Base-by-base conservation (phyloP, 53 echinoderm and acorn worm genomes). In the Patiria pectinifera region DNA sequence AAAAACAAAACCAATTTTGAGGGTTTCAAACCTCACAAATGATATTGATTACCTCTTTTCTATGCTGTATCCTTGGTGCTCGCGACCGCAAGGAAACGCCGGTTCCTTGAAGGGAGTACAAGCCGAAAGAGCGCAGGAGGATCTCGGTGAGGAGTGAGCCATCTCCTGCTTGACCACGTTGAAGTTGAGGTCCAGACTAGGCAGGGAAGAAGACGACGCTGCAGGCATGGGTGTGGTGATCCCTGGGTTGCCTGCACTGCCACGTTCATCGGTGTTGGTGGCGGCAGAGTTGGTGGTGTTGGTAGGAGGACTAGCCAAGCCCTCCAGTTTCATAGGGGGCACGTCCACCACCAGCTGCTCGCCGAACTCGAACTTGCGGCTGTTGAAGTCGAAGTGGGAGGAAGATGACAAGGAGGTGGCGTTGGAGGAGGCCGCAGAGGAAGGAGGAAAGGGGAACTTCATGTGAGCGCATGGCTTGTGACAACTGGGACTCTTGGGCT, bases 381-480 rank as follows among this genome's bases (percentile, higher is more conserved):
- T 96, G 87, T 89, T 94, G 89, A 93, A 94, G 93, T 87, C 72
- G 82, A 96, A 96, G 83, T 94, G 94, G 60, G 91, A 94, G 85
- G 89, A 74, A 78, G 94, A 90, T 62, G 94, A 83, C 18, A 91
- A 60, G 70, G 91, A 61, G 58, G 81, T 89, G 92, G 53, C 53
- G 53, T 53, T 53, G 53, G 35, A 35, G 35, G 35, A 35, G 35
- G 53, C 53, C 53, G 53, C 53, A 53, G 76, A 45, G 83, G 94
- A 95, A 69, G 84, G 89, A 62, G 89, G 93, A 92, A 61, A 93
- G 86, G 61, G 91, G 43, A 96, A 92, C 91, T 95, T 99, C 94
- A 94, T 96, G 94, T 97, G 97, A 13, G 99, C 96, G 74, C 99
- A 99, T 91, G 99, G 94, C 85, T 99, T 99, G 94, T 99, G 99